Conservation (phyloP, 1,140 invertebrate species). For the Copidosoma floridanum region DNA sequence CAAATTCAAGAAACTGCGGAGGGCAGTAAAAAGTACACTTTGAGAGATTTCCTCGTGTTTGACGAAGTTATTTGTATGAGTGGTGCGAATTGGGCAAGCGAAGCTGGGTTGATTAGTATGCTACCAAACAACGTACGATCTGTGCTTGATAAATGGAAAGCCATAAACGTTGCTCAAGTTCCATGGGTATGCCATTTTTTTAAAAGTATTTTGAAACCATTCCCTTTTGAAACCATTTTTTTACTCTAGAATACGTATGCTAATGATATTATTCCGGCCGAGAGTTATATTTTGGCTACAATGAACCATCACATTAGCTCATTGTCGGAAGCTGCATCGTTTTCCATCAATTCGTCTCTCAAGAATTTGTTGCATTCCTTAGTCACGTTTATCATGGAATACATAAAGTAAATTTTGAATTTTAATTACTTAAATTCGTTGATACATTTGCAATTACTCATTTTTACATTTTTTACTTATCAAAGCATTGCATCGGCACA, state of each 20-base stretch:
- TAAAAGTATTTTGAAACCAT: background rate
- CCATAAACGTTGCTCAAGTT: slow-evolving; percentile 55
- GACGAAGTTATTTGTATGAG: slow-evolving; percentile 64
- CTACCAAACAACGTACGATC: slow-evolving; percentile 61
- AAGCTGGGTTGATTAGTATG: slow-evolving; percentile 58
- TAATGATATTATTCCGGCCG: slow-evolving; percentile 78
- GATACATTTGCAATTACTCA: no score
- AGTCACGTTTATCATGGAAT: slow-evolving; percentile 67
- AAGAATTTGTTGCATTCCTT: slow-evolving; percentile 68
- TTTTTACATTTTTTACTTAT: background rate
- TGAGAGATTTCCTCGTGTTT: slow-evolving; percentile 57
- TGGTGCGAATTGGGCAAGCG: slow-evolving; percentile 58
- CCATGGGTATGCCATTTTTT: slow-evolving; percentile 46
- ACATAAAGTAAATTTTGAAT: slow-evolving; percentile 64
- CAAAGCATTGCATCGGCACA: slow-evolving; percentile 52
- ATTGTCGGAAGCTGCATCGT: slow-evolving; percentile 60
- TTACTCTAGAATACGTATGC: slow-evolving; percentile 65
- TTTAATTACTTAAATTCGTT: background rate
- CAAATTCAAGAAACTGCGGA: slow-evolving; percentile 58
- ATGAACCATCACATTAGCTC: slow-evolving; percentile 61
- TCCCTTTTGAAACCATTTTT: slow-evolving; percentile 35
- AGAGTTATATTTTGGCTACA: slow-evolving; percentile 72
- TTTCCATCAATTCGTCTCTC: slow-evolving; percentile 67
- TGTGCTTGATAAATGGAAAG: slow-evolving; percentile 68
- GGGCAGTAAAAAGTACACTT: slow-evolving; percentile 52